Evolutionary conservation across 2,888 invertebrate species (phyloP), one percentile per base, ranked within the genome.

Genomic region (Xylota segnis): DNA sequence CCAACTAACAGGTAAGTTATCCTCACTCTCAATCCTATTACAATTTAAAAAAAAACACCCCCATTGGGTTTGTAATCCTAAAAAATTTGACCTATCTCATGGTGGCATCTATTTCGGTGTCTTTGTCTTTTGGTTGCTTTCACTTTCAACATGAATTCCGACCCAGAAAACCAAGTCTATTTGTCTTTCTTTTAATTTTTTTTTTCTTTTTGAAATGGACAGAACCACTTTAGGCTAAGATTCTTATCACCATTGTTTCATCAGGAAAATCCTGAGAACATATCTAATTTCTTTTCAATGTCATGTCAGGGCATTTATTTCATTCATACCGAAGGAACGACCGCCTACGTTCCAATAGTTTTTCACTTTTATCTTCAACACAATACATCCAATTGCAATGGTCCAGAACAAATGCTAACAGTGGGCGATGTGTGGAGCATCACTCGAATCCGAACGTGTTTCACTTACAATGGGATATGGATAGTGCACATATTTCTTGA

Each of bases 1-100:
- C 61, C 59, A 40, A 72, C 14, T 32, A 63, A 54, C 52, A 74
- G 61, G 63, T 63, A 54, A 10, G 74, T 45, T 54, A 63, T 59
- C 34, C 27, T 37, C 43, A 54, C 5, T 32, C 43, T 29, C 4
- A 45, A 63, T 43, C 12, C 18, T 23, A 54, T 74, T 63, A 54
- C 23, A 23, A 23, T 23, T 23, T 52, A 43, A 23, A 37, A 9
- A 12, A 9, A 37, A 37, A 9, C 7, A 32, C 3, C 32, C 56
- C 40, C 23, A 9, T 23, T 52, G 12, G 47, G 27, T 23, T 14
- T 47, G 70, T 71, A 32, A 71, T 45, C 23, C 45, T 7, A 52
- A 52, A 40, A n/a, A 43, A 32, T 16, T n/a, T 14, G 5, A 27
- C 43, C 52, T 43, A 56, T 68, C 68, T 43, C 5, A 43, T 43